A percentile compares a stretch with the other conserved stretches of the same genome.
phyloP scores from a whole-genome alignment of 1,140 invertebrate species.

The Gryon sp. region DNA sequence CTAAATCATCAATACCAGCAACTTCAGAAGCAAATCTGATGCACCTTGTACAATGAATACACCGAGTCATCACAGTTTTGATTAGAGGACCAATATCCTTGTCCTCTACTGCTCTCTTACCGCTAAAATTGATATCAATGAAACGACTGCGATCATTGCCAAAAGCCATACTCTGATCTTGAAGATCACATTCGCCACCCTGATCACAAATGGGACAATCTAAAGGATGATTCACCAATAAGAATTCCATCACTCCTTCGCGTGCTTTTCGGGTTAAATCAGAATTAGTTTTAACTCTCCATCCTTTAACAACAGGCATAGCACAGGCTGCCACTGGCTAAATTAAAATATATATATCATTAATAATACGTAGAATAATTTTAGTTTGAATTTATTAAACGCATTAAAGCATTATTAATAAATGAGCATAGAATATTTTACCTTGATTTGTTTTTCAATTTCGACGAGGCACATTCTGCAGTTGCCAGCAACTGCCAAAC shows the following conservation, averaged over 20 bases:
- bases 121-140: conserved; percentile 94
- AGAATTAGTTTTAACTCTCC: conserved; percentile 98
- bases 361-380: no score
- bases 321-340: conserved; percentile 99
- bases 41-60: conserved; percentile 99
- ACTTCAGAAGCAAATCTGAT: conserved; percentile 98
- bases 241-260: conserved; percentile 99
- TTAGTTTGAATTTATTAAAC: neutral
- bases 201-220: conserved; percentile 99
- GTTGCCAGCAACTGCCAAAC: conserved; percentile 98
- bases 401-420: no score
- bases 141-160: conserved; percentile 97
- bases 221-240: conserved; percentile 98
- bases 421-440: neutral
- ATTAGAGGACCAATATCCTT: conserved; percentile 99
- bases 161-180: conserved; percentile 99
- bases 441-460: conserved; percentile 92
- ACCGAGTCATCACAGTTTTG: conserved; percentile 99
- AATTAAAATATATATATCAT: conserved; percentile 9
- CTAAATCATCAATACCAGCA: conserved; percentile 98
- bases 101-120: conserved; percentile 99
- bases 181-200: conserved; percentile 99
- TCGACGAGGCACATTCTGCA: conserved; percentile 99
- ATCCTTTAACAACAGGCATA: conserved; percentile 99
- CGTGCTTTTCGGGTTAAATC: conserved; percentile 96